phyloP scores from a whole-genome alignment of 2,888 invertebrate species.

The Lamellibrachia satsuma region DNA sequence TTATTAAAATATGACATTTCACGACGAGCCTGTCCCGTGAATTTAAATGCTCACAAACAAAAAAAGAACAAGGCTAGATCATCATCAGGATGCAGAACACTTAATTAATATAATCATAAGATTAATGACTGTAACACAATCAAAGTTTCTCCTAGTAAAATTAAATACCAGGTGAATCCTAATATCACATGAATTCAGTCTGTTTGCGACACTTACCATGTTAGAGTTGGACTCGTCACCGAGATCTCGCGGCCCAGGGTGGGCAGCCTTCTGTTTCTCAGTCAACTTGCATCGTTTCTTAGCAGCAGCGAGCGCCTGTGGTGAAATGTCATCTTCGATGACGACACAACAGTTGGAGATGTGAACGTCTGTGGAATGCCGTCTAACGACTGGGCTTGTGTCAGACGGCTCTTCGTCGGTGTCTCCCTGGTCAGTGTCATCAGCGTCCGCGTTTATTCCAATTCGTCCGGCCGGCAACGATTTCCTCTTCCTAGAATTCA shows the following conservation, averaged over 20 bases:
- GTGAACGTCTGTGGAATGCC: neutral
- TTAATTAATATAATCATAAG: neutral
- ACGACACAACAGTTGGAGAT: neutral
- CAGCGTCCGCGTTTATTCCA: neutral
- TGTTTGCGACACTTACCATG: neutral
- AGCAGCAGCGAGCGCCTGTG: neutral
- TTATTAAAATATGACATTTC: too few species aligned
- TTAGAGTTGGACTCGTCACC: neutral
- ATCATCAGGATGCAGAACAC: neutral
- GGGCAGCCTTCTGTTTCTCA: neutral
- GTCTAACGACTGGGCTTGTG: neutral
- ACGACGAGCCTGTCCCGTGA: too few species aligned
- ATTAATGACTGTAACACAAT: neutral
- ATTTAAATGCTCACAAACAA: too few species aligned
- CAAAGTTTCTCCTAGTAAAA: neutral
- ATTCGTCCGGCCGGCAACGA: neutral
- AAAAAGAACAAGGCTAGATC: too few species aligned
- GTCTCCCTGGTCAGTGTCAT: neutral
- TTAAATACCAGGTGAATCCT: neutral
- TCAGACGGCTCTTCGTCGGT: neutral
- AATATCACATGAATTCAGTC: neutral
- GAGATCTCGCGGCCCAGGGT: neutral
- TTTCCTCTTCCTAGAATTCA: neutral
- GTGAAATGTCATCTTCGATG: neutral
- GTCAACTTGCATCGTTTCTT: neutral